These are phyloP conservation scores for Achlya flavicornis DNA, from an alignment of 2,888 invertebrate species.

Conservation along the genomic window DNA sequence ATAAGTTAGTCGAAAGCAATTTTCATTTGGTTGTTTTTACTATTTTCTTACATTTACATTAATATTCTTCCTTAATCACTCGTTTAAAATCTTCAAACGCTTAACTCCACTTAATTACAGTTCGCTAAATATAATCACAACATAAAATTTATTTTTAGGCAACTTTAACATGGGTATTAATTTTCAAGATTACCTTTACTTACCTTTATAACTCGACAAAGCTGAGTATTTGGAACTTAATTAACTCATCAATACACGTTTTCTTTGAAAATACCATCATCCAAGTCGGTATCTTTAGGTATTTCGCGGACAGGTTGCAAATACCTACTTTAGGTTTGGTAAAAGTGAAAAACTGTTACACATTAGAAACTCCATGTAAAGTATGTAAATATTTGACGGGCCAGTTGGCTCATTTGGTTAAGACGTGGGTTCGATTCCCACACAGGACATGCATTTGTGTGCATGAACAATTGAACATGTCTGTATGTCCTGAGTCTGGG, in stretches of 20 bases:
- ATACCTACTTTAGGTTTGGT: constrained; percentile 1
- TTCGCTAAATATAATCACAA: background rate
- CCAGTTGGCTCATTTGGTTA: too few relatives aligned
- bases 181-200: constrained; percentile 12
- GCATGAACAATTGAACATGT: too few relatives aligned
- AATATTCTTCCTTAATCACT: background rate
- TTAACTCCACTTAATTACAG: background rate
- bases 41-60: background rate
- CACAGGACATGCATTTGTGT: too few relatives aligned
- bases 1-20: background rate
- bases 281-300: constrained; percentile 54
- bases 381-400: too few relatives aligned
- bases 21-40: background rate
- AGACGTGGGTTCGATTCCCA: too few relatives aligned
- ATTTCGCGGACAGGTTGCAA: constrained; percentile 48
- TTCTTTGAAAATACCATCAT: constrained; percentile 60
- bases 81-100: constrained; percentile 3
- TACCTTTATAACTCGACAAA: background rate
- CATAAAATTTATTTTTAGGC: background rate
- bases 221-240: constrained; percentile 49
- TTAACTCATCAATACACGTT: constrained; percentile 71
- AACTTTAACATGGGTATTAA: constrained; percentile 11
- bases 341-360: background rate
- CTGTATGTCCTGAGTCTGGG: too few relatives aligned
- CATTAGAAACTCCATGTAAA: too few relatives aligned